These are phyloP conservation scores for Aphelinus certus DNA, from an alignment of 1,140 invertebrate species.

Conservation along the genomic window DNA sequence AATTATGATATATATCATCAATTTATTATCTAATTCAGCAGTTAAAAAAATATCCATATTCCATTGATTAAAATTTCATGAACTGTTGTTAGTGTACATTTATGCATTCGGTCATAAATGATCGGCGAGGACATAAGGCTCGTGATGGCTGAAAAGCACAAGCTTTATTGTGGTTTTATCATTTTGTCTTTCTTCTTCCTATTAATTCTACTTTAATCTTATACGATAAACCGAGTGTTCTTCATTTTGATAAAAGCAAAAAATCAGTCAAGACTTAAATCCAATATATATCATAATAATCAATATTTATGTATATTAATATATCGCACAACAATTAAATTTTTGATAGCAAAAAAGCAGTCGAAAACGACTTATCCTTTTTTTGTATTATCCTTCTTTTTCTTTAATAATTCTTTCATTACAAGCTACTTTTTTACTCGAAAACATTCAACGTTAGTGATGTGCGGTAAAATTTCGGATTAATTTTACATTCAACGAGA, in stretches of 20 bases:
- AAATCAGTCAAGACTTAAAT: slow-evolving; percentile 31
- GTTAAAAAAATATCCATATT: too few species aligned
- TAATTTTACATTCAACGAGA: slow-evolving; percentile 11
- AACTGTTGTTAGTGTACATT: too few species aligned
- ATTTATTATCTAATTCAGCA: too few species aligned
- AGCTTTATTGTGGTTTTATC: slow-evolving; percentile 20
- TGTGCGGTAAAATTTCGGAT: slow-evolving; percentile 29
- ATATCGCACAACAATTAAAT: slow-evolving; percentile 20
- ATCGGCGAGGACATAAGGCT: slow-evolving; percentile 25
- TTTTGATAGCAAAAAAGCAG: slow-evolving; percentile 37
- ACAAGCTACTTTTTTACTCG: slow-evolving; percentile 15
- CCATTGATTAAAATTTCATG: too few species aligned
- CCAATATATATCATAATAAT: slow-evolving; percentile 18
- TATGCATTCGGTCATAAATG: background rate
- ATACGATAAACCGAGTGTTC: too few species aligned
- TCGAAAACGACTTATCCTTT: slow-evolving; percentile 22
- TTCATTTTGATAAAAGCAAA: slow-evolving; percentile 25
- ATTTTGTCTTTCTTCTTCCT: slow-evolving; percentile 1
- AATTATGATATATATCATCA: too few species aligned
- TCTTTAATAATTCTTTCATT: background rate
- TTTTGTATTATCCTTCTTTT: slow-evolving; percentile 12
- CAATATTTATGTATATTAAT: slow-evolving; percentile 15
- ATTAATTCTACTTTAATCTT: too few species aligned
- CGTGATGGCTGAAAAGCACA: slow-evolving; percentile 23
- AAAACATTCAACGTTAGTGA: slow-evolving; percentile 27